phyloP scores from a whole-genome alignment of 2,888 invertebrate genomes.

The Cheilosia vulpina region DNA sequence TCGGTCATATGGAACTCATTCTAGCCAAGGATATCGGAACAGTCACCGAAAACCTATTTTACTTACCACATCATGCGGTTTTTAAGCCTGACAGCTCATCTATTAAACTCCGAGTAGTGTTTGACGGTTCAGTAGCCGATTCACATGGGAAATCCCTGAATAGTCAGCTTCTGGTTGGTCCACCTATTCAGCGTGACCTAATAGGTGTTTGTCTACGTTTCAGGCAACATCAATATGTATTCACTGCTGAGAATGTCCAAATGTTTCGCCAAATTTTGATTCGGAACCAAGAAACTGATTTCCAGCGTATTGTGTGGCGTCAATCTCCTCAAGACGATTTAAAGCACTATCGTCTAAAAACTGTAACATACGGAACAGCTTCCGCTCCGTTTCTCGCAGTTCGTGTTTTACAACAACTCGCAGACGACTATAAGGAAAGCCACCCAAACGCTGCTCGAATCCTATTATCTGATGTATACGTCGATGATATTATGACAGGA shows the following conservation, averaged over 20 bases:
- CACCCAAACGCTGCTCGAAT: not conserved
- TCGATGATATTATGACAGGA: too few relatives aligned
- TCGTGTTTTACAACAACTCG: slow-evolving; percentile 23
- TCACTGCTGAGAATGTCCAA: slow-evolving; percentile 43
- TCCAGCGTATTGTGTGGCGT: slow-evolving; percentile 42
- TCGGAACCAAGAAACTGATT: slow-evolving; percentile 9
- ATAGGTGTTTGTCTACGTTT: slow-evolving; percentile 26
- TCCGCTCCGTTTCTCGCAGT: slow-evolving; percentile 29
- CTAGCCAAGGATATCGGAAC: not conserved
- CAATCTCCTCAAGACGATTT: too few relatives aligned
- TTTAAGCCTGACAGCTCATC: slow-evolving; percentile 1
- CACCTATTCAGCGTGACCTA: slow-evolving; percentile 33
- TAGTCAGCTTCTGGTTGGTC: slow-evolving; percentile 16
- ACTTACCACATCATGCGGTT: slow-evolving; percentile 21
- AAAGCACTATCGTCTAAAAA: slow-evolving; percentile 28
- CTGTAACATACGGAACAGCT: slow-evolving; percentile 30
- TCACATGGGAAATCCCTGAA: slow-evolving; percentile 6
- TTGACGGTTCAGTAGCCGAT: slow-evolving; percentile 30
- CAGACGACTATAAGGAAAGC: slow-evolving; percentile 14
- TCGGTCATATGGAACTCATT: slow-evolving; percentile 8
- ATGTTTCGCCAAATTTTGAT: slow-evolving; percentile 47
- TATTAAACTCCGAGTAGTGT: slow-evolving; percentile 21
- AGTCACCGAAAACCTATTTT: not conserved
- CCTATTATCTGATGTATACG: too few relatives aligned
- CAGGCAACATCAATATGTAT: slow-evolving; percentile 40